Evolutionary conservation across 2,113 vertebrate species (phyloP).

Genomic region (Oreotrochilus melanogaster): DNA sequence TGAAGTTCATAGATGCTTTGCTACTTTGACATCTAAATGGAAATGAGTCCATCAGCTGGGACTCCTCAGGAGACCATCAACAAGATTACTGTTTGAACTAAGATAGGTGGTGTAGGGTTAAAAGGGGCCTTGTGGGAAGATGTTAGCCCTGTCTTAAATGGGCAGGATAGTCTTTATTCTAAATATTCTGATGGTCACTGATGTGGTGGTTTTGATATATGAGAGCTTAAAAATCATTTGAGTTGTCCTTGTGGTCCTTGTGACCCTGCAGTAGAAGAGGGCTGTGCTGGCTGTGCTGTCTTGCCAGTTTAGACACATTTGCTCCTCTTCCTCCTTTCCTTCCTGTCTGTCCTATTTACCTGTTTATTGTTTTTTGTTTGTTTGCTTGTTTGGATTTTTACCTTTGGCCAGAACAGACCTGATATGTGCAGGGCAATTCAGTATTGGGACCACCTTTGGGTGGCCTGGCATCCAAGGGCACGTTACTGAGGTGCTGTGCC

Average conservation of each 20-base stretch:
- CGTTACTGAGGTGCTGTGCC: not conserved
- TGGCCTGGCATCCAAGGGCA: not conserved
- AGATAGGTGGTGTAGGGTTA: not conserved
- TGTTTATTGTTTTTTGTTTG: not conserved
- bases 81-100: not conserved
- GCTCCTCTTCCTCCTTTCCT: not conserved
- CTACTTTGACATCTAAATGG: conserved; percentile 37
- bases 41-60: conserved; percentile 36
- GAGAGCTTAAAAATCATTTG: not conserved
- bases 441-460: not conserved
- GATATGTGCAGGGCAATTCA: not conserved
- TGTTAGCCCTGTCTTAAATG: not conserved
- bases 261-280: not conserved
- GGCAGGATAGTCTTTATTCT: not conserved
- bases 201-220: not conserved
- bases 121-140: not conserved
- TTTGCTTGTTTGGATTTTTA: not conserved
- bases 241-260: not conserved
- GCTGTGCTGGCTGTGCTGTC: not conserved
- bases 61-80: conserved; percentile 13
- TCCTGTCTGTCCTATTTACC: not conserved
- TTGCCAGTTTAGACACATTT: not conserved
- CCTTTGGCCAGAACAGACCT: not conserved
- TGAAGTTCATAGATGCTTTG: not conserved
- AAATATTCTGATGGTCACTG: not conserved